These are phyloP conservation scores for Chrysocyon brachyurus DNA, from an alignment of 2,797 vertebrate species.

Conservation along the genomic window DNA sequence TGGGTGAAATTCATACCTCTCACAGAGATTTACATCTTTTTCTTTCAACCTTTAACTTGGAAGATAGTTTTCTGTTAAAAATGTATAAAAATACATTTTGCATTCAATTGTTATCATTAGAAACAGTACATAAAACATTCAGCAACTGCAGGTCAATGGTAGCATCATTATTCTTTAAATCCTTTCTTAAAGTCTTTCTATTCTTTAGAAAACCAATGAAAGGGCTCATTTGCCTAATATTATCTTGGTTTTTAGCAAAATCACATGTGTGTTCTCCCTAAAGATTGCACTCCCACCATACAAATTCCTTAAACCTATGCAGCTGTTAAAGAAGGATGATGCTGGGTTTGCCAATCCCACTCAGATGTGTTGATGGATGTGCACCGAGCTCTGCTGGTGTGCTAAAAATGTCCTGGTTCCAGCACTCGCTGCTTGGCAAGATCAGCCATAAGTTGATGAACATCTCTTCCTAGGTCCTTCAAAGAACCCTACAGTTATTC, in stretches of 20 bases:
- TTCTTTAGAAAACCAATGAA: slow-evolving; percentile 47
- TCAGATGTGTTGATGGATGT: neutral
- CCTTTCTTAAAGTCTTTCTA: slow-evolving; percentile 44
- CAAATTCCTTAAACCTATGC: neutral
- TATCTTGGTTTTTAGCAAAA: slow-evolving; percentile 63
- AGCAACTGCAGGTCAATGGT: neutral
- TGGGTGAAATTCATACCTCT: neutral
- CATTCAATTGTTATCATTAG: slow-evolving; percentile 26
- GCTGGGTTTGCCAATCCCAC: neutral
- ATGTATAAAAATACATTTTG: slow-evolving; percentile 17
- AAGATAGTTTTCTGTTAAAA: slow-evolving; percentile 50
- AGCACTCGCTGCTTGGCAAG: neutral
- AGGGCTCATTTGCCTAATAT: slow-evolving; percentile 14
- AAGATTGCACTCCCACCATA: slow-evolving; percentile 3
- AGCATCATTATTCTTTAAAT: slow-evolving; percentile 5
- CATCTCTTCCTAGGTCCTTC: neutral
- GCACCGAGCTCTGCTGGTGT: neutral
- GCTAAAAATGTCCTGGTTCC: neutral
- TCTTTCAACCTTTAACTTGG: slow-evolving; percentile 54
- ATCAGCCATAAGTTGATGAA: neutral
- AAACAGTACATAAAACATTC: slow-evolving; percentile 54
- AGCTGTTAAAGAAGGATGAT: neutral
- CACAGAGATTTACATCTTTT: neutral
- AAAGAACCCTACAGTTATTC: neutral
- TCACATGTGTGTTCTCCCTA: neutral